Evolutionary conservation across 2,113 vertebrate genomes (phyloP).

Genomic region (Lepisosteus oculatus): DNA sequence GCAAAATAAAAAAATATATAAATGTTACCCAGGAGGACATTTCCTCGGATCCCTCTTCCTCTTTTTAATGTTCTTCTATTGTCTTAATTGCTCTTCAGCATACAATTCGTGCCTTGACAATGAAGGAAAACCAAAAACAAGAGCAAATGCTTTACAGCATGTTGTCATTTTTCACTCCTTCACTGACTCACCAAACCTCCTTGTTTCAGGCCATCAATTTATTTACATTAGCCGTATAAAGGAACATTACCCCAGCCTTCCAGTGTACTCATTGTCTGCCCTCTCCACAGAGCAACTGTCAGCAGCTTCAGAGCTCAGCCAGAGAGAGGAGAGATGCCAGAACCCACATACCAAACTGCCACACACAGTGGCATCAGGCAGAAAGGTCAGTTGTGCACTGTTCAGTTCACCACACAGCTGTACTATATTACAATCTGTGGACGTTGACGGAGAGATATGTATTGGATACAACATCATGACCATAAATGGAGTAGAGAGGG

Average conservation of each 20-base stretch:
- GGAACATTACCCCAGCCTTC: slow-evolving; percentile 12
- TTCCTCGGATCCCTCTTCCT: background rate
- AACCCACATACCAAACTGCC: background rate
- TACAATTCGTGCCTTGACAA: too few relatives aligned
- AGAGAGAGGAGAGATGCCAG: background rate
- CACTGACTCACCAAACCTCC: background rate
- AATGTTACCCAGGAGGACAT: background rate
- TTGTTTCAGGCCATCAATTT: slow-evolving; percentile 12
- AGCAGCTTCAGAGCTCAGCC: background rate
- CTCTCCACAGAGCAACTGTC: background rate
- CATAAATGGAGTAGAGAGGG: too few relatives aligned
- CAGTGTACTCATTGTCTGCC: background rate
- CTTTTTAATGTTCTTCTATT: background rate
- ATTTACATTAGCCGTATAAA: background rate
- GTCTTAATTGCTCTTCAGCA: too few relatives aligned
- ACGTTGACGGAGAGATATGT: too few relatives aligned
- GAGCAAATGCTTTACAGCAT: background rate
- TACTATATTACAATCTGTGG: too few relatives aligned
- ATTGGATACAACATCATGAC: too few relatives aligned
- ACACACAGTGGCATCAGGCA: too few relatives aligned
- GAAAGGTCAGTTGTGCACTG: too few relatives aligned
- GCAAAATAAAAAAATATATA: too few relatives aligned
- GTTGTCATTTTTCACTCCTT: background rate
- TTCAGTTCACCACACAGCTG: too few relatives aligned
- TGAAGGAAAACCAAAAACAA: too few relatives aligned